Evolutionary conservation across 2,888 invertebrate genomes (phyloP).

Genomic region (Campaea margaritaria): DNA sequence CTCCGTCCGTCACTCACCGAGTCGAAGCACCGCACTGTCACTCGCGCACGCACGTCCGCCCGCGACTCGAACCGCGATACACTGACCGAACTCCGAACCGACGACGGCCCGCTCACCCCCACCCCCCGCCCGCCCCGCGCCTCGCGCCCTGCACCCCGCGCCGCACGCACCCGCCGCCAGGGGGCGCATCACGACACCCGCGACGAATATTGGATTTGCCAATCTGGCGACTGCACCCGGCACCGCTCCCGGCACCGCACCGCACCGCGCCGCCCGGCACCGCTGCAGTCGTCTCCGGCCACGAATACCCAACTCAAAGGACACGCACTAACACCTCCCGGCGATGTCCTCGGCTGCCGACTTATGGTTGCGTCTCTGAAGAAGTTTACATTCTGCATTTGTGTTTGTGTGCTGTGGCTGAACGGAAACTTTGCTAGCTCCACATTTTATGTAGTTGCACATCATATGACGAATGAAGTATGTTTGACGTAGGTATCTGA

Average conservation of each 20-base stretch:
- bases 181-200: slow-evolving; percentile 13
- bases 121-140: background rate
- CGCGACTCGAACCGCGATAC: slow-evolving; percentile 9
- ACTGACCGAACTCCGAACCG: no score
- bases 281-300: no score
- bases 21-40: slow-evolving; percentile 1
- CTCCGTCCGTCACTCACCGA: background rate
- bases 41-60: slow-evolving; percentile 15
- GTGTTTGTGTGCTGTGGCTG: no score
- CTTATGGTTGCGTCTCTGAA: background rate
- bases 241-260: slow-evolving; percentile 1
- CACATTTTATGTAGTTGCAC: no score
- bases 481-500: no score
- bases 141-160: slow-evolving; percentile 1
- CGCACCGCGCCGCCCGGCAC: background rate
- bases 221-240: slow-evolving; percentile 16
- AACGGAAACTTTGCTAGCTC: no score
- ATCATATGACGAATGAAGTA: no score
- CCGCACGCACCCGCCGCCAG: background rate
- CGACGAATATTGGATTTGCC: slow-evolving; percentile 24
- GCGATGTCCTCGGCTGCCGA: background rate
- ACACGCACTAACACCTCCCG: background rate
- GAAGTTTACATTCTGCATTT: background rate
- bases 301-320: slow-evolving; percentile 2
- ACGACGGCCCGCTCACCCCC: no score